Conservation (phyloP, 2,113 vertebrate genomes). For the Synchiropus splendidus region DNA sequence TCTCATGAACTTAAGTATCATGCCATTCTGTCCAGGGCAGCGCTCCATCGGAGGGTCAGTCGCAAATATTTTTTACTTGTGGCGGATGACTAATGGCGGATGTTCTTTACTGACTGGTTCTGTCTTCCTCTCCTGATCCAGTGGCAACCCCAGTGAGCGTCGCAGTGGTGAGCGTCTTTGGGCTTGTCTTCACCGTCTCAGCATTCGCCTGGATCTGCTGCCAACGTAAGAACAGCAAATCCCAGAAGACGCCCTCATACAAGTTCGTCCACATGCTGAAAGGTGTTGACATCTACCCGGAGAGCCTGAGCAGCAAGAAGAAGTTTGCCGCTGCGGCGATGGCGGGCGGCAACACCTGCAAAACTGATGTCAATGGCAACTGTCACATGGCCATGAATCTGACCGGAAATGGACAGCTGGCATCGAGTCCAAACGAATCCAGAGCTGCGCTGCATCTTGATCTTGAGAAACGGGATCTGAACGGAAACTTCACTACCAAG, state of each 20-base stretch:
- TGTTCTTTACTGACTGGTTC: background rate
- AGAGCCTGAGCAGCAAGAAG: conserved; percentile 89
- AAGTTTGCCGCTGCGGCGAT: conserved; percentile 81
- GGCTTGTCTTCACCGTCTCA: conserved; percentile 89
- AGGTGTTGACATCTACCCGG: conserved; percentile 94
- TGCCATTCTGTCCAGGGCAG: too few species aligned
- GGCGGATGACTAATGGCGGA: background rate
- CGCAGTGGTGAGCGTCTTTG: conserved; percentile 88
- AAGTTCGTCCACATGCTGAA: conserved; percentile 98
- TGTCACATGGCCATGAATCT: conserved; percentile 31
- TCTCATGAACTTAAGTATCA: too few species aligned
- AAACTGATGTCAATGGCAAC: conserved; percentile 62
- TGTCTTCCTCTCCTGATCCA: conserved; percentile 59
- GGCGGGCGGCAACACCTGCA: conserved; percentile 45
- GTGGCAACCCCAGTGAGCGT: conserved; percentile 87
- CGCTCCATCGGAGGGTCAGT: too few species aligned
- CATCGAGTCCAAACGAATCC: conserved; percentile 56
- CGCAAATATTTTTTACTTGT: too few species aligned
- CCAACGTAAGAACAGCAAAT: conserved; percentile 89
- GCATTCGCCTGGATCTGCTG: conserved; percentile 98
- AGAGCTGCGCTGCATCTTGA: conserved; percentile 81
- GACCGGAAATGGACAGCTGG: conserved; percentile 40
- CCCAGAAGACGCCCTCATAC: conserved; percentile 89
- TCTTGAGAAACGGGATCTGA: conserved; percentile 89
- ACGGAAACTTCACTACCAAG: conserved; percentile 85